These are phyloP conservation scores for Camelus dromedarius DNA, from an alignment of 2,113 vertebrate species.

Conservation along the genomic window DNA sequence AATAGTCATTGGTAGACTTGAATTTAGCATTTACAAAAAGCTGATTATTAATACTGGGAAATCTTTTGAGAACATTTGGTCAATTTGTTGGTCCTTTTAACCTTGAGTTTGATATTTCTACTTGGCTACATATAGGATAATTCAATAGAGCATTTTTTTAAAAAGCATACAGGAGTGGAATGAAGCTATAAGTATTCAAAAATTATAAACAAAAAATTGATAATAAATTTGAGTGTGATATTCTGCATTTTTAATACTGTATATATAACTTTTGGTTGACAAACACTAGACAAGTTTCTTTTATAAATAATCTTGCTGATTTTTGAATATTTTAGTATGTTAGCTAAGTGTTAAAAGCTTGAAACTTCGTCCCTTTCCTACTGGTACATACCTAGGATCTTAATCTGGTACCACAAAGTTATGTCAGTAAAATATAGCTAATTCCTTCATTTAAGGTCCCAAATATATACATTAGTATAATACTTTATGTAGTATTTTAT, in stretches of 20 bases:
- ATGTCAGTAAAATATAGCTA: conserved; percentile 32
- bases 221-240: not conserved
- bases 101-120: not conserved
- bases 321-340: conserved; percentile 20
- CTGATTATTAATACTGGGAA: not conserved
- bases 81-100: not conserved
- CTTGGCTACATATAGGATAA: not conserved
- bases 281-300: not conserved
- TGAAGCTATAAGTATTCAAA: not conserved
- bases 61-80: not conserved
- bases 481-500: conserved; percentile 14
- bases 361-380: not conserved
- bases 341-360: not conserved
- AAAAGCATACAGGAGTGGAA: not conserved
- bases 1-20: not conserved
- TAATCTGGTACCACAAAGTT: not conserved
- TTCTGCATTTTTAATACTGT: not conserved
- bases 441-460: not conserved
- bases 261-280: conserved; percentile 41
- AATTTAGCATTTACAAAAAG: conserved; percentile 48
- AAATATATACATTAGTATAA: conserved; percentile 37
- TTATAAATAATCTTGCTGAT: conserved; percentile 35
- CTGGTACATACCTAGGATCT: not conserved
- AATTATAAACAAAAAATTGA: not conserved
- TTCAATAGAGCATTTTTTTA: not conserved